Evolutionary conservation across 2,113 vertebrate species (phyloP).

Genomic region (Lutjanus erythropterus): DNA sequence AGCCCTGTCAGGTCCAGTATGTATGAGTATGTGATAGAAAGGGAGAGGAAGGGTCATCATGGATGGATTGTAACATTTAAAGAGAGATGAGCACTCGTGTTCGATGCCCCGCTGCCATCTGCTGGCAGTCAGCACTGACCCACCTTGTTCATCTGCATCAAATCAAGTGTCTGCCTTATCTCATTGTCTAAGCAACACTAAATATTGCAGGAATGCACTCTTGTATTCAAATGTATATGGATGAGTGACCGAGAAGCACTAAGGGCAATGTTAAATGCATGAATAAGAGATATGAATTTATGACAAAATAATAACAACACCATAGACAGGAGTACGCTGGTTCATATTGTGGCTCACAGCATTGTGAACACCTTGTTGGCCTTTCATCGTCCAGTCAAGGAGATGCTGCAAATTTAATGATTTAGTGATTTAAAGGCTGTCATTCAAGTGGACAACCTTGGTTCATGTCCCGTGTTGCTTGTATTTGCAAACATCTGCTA

Average conservation of each 20-base stretch:
- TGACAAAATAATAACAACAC: conserved; percentile 5
- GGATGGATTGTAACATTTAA: conserved; percentile 19
- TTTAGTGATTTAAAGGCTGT: neutral
- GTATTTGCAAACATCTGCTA: conserved; percentile 15
- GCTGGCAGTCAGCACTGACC: conserved; percentile 5
- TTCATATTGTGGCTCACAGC: neutral
- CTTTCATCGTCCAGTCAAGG: conserved; percentile 8
- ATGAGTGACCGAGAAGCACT: neutral
- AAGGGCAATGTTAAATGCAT: conserved; percentile 15
- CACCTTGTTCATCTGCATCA: conserved; percentile 5
- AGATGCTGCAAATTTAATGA: conserved; percentile 5
- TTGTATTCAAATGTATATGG: conserved; percentile 5
- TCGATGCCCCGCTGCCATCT: neutral
- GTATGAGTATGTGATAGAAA: neutral
- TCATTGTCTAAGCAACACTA: neutral
- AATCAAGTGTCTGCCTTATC: neutral
- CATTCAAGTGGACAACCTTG: conserved; percentile 7
- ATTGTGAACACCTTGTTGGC: neutral
- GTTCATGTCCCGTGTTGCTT: neutral
- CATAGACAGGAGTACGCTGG: neutral
- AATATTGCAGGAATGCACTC: conserved; percentile 7
- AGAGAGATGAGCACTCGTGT: neutral
- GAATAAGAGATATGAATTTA: conserved; percentile 11
- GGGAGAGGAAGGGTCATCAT: neutral
- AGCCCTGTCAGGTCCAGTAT: conserved; percentile 77